Base-by-base conservation (phyloP, 2,888 invertebrate genomes). In the Drosophila nr. medialis region DNA sequence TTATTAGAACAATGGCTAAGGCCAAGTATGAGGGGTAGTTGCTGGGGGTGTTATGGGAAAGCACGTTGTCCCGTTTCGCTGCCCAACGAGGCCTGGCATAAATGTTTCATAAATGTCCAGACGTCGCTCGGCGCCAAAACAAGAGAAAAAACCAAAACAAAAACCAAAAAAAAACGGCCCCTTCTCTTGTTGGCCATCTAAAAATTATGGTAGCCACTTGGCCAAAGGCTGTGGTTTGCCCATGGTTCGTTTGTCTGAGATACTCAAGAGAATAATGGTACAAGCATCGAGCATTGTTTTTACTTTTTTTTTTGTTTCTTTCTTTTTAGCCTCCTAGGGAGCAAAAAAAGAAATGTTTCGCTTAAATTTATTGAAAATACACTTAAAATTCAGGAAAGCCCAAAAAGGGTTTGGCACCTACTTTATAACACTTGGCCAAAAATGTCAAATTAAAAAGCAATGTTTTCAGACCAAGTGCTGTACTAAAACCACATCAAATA, bases 81-180 rank as follows among this genome's bases (percentile, higher is more conserved):
- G 76, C 64, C 74, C 73, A 78, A 78, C 80, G 72, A 65, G 68
- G 72, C 81, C 64, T 64, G 70, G 68, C 89, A 88, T 88, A 84
- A 84, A 88, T 84, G 84, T 88, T 88, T 88, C 89, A 84, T 88
- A 84, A 88, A 78, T 82, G 80, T 78, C 67, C 72, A 62, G 61
- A 65, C 66, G 34, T 50, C 60, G 53, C 51, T 59, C 30, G 50
- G 55, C 55, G 34, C 40, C 62, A 15, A 59, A 49, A 51, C 49
- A 10, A 32, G 21, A 51, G 24, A 30, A 38, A 53, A 30, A 24
- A 18, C 6, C 6, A 32, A 24, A 36, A n/a, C n/a, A n/a, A n/a
- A n/a, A n/a, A n/a, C n/a, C n/a, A 34, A 29, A 15, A 50, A 21
- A 34, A 18, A 24, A n/a, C 21, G 18, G 38, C 38, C 13, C 38